These are phyloP conservation scores for Oryzias woworae DNA, from an alignment of 2,113 vertebrate genomes.

Conservation along the genomic window DNA sequence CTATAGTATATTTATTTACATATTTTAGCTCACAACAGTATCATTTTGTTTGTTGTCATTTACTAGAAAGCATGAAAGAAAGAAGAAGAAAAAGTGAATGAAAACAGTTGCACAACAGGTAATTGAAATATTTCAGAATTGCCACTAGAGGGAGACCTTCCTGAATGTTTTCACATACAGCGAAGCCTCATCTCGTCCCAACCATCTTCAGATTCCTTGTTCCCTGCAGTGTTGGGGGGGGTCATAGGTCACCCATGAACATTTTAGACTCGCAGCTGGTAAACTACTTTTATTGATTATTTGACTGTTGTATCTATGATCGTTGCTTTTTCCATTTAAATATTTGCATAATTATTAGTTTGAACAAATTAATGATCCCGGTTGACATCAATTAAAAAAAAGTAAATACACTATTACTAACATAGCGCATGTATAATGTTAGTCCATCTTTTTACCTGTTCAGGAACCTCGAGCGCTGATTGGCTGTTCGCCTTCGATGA, in stretches of 20 bases:
- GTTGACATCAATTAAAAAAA: neutral
- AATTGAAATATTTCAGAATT: neutral
- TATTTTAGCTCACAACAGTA: no score
- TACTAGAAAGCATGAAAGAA: no score
- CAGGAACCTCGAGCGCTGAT: constrained; percentile 36
- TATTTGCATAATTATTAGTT: no score
- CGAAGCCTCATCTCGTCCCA: neutral
- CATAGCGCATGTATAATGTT: no score
- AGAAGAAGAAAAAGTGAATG: no score
- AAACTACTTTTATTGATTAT: constrained; percentile 1
- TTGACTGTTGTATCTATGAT: neutral
- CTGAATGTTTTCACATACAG: constrained; percentile 1
- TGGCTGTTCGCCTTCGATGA: constrained; percentile 58
- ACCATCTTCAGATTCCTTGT: constrained; percentile 1
- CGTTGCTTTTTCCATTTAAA: no score
- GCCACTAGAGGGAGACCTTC: constrained; percentile 57
- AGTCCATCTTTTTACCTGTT: no score
- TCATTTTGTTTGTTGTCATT: no score
- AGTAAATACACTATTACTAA: neutral
- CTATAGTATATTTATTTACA: no score
- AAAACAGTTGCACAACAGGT: no score
- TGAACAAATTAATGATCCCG: neutral
- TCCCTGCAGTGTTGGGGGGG: neutral
- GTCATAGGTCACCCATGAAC: neutral
- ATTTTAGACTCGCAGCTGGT: neutral